Conservation (phyloP, 2,888 invertebrate genomes). For the Hybos culiciformis region DNA sequence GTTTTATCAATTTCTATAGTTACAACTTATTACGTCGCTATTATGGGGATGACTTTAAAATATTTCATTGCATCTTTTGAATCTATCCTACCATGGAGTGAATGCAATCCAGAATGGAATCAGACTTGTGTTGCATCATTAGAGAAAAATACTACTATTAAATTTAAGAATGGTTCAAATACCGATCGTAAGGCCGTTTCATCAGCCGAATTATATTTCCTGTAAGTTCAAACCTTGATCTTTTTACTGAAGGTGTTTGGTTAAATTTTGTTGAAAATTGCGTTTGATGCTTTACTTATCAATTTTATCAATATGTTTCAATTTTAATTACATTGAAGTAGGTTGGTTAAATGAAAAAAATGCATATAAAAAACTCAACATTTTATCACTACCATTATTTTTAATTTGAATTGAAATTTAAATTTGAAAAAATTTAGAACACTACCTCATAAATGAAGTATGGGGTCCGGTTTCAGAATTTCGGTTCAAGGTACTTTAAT, state of each 20-base stretch:
- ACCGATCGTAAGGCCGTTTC: neutral
- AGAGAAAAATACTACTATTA: slow-evolving; percentile 16
- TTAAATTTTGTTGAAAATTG: neutral
- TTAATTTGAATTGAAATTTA: no score
- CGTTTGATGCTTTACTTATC: no score
- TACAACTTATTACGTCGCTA: slow-evolving; percentile 50
- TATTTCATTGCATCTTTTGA: slow-evolving; percentile 50
- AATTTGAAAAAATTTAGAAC: no score
- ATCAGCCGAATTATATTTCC: slow-evolving; percentile 36
- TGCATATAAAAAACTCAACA: no score
- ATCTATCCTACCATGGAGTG: slow-evolving; percentile 46
- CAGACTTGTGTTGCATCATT: slow-evolving; percentile 34
- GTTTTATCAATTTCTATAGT: slow-evolving; percentile 42
- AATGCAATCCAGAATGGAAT: slow-evolving; percentile 42
- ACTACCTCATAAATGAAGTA: no score
- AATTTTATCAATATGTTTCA: no score
- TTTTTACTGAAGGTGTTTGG: no score
- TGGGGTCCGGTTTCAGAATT: no score
- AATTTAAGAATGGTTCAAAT: neutral
- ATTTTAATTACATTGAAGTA: no score
- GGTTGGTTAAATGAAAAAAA: no score
- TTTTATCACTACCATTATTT: no score
- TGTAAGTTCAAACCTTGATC: slow-evolving; percentile 33
- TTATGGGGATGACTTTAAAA: slow-evolving; percentile 50
- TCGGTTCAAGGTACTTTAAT: no score